Base-by-base conservation (phyloP, 2,888 invertebrate genomes). In the Tipula helvola region DNA sequence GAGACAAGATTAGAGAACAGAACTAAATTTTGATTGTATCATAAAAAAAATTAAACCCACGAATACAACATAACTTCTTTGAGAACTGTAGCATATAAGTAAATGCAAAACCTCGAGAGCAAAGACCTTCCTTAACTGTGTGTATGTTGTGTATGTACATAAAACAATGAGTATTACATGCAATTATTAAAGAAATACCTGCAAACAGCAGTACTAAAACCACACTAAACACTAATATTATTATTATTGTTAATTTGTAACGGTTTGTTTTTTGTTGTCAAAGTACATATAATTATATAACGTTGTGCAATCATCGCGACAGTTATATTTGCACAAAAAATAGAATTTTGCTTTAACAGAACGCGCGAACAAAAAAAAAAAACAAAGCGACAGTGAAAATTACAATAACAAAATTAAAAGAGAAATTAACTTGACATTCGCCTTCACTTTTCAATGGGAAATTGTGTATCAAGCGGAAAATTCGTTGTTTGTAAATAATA, bases 371-470 rank as follows among this genome's bases (percentile, higher is more conserved):
- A 71, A 28, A 71, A 71, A 28, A 71, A 71, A 28, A 71, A 28
- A 71, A 71, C 71, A 71, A 71, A 28, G 28, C 71, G 71, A 71
- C 71, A 71, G 71, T 28, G 28, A 28, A 71, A 28, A 71, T 71
- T 28, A 28, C 0, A 71, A 71, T 4, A 18, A 71, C 5, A 57
- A 57, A 12, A 12, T 13, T 52, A 52, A 57, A 71, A 71, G 71
- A 71, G 71, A 71, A 71, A 71, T 71, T 71, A 71, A 71, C 71
- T 71, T 71, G 71, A 71, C 71, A 71, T 71, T 71, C 71, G 71
- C 71, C 71, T 71, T 71, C 71, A 71, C 71, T 71, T 71, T 71
- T 71, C 28, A 18, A 28, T 71, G 71, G 71, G n/a, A 71, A 71
- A 71, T 71, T 71, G 71, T 28, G 12, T 28, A 28, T 71, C 13